phyloP scores from a whole-genome alignment of 1,140 invertebrate species.

The Stratiolaelaps scimitus region DNA sequence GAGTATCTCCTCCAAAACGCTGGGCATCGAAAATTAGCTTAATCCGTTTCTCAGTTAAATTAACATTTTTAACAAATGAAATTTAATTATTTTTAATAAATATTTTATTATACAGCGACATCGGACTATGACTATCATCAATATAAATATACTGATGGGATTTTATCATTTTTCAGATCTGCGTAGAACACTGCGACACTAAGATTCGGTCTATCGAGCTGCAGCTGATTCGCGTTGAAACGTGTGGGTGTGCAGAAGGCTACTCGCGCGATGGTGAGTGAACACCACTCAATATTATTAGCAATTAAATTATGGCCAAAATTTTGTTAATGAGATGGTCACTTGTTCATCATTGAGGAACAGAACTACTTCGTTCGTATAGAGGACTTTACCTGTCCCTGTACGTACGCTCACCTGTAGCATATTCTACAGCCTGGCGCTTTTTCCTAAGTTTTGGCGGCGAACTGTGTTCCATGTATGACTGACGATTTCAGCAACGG shows the following conservation, averaged over 20 bases:
- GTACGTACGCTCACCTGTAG: neutral
- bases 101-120: too few relatives aligned
- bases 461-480: too few relatives aligned
- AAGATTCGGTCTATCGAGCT: constrained; percentile 84
- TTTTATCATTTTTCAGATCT: constrained; percentile 45
- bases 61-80: too few relatives aligned
- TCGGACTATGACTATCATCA: too few relatives aligned
- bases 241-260: constrained; percentile 86
- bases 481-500: constrained; percentile 57
- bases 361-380: too few relatives aligned
- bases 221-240: constrained; percentile 85
- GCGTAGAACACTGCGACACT: constrained; percentile 59
- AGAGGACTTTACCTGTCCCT: too few relatives aligned
- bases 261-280: constrained; percentile 73
- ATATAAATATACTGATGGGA: neutral
- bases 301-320: constrained; percentile 2
- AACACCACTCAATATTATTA: constrained; percentile 25
- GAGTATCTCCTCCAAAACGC: too few relatives aligned
- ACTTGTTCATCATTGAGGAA: too few relatives aligned
- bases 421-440: neutral
- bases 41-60: too few relatives aligned
- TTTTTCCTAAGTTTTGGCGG: neutral
- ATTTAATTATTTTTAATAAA: too few relatives aligned
- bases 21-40: too few relatives aligned
- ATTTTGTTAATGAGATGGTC: too few relatives aligned